These are phyloP conservation scores for Diplogasteroides magnus DNA, from an alignment of 1,140 invertebrate species.

Conservation along the genomic window DNA sequence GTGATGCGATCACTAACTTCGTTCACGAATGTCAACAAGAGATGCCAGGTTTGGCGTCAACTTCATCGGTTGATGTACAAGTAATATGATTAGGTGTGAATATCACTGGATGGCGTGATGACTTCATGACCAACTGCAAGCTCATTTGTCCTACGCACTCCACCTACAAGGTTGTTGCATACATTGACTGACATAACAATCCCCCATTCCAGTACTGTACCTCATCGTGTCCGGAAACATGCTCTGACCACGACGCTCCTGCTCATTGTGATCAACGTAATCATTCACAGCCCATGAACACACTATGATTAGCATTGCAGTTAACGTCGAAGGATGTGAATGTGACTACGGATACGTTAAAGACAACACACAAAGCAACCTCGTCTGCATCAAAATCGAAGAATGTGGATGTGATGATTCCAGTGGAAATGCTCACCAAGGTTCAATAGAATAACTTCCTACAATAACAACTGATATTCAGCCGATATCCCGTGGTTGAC, in stretches of 20 bases:
- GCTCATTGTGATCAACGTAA: slow-evolving; percentile 14
- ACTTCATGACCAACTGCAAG: slow-evolving; percentile 11
- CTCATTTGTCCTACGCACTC: slow-evolving; percentile 17
- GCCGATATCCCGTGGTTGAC: slow-evolving; percentile 21
- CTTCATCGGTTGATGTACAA: too few relatives aligned
- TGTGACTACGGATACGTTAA: slow-evolving; percentile 32
- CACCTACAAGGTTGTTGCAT: slow-evolving; percentile 15
- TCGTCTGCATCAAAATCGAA: slow-evolving; percentile 22
- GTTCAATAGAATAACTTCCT: too few relatives aligned
- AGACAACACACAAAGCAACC: slow-evolving; percentile 18
- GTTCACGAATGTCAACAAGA: slow-evolving; percentile 16
- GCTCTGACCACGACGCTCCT: slow-evolving; percentile 23
- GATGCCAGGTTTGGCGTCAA: slow-evolving; percentile 11
- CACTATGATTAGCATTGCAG: slow-evolving; percentile 8
- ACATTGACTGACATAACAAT: too few relatives aligned
- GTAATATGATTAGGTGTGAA: too few relatives aligned
- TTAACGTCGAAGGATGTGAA: slow-evolving; percentile 31
- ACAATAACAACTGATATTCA: too few relatives aligned
- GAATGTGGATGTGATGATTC: slow-evolving; percentile 25
- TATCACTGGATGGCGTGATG: too few relatives aligned
- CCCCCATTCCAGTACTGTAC: too few relatives aligned
- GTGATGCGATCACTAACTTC: slow-evolving; percentile 19
- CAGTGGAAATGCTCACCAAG: slow-evolving; percentile 24
- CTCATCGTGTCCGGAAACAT: slow-evolving; percentile 32
- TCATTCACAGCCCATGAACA: neutral